Evolutionary conservation across 2,113 vertebrate genomes (phyloP).

Genomic region (Sitta europaea): DNA sequence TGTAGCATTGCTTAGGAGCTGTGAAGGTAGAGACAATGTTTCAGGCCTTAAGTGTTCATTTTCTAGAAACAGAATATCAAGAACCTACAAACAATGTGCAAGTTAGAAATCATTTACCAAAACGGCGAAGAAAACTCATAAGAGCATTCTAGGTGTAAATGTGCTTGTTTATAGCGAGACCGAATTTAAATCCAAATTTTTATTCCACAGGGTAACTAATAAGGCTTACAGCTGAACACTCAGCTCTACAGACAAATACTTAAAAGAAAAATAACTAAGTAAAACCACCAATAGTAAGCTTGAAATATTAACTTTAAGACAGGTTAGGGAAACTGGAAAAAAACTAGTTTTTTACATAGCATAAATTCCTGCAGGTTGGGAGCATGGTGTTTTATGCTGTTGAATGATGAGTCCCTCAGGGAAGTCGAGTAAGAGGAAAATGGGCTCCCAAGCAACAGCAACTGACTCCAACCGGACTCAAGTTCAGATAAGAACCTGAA

Average conservation of each 20-base stretch:
- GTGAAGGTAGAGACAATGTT: neutral
- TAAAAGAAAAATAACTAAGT: neutral
- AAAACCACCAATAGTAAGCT: neutral
- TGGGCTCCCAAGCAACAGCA: neutral
- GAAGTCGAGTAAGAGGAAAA: neutral
- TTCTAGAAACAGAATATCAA: neutral
- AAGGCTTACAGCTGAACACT: neutral
- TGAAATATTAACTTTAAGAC: neutral
- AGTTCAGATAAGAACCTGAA: neutral
- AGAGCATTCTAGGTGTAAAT: neutral
- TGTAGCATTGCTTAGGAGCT: neutral
- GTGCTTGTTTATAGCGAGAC: neutral
- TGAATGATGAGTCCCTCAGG: neutral
- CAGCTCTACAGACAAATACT: neutral
- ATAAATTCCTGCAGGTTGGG: neutral
- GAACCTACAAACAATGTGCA: neutral
- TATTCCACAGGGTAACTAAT: neutral
- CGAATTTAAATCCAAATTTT: neutral
- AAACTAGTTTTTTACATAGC: neutral
- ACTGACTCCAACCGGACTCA: neutral
- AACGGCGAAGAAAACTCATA: neutral
- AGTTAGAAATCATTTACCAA: neutral
- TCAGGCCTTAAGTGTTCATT: neutral
- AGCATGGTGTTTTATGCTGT: rapidly evolving
- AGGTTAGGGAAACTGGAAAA: neutral